These are phyloP conservation scores for Thalassoma bifasciatum DNA, from an alignment of 2,113 vertebrate genomes.

Conservation along the genomic window DNA sequence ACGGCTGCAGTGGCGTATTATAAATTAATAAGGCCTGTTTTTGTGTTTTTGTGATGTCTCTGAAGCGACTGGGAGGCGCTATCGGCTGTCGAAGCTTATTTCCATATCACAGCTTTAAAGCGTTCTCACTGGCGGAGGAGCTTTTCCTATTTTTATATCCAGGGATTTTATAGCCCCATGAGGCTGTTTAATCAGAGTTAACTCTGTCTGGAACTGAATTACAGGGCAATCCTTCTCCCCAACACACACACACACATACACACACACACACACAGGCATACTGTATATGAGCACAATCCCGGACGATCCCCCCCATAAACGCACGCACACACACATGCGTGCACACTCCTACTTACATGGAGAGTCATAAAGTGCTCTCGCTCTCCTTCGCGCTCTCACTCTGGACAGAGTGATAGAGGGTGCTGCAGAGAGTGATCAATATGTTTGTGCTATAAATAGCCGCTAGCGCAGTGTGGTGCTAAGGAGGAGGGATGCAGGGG, in stretches of 20 bases:
- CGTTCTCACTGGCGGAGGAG: slow-evolving; percentile 21
- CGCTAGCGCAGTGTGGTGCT: slow-evolving; percentile 72
- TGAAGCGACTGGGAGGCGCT: slow-evolving; percentile 18
- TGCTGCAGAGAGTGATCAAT: slow-evolving; percentile 82
- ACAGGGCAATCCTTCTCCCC: slow-evolving; percentile 42
- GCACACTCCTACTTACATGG: background rate
- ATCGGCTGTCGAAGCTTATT: slow-evolving; percentile 29
- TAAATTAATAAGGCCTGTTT: slow-evolving; percentile 20
- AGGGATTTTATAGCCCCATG: slow-evolving; percentile 63
- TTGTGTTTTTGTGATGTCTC: slow-evolving; percentile 14
- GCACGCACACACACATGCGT: background rate
- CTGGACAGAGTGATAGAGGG: slow-evolving; percentile 73
- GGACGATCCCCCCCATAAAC: background rate
- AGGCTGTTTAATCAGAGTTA: slow-evolving; percentile 77
- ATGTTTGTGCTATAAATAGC: slow-evolving; percentile 85
- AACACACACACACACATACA: slow-evolving; percentile 24
- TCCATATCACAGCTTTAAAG: slow-evolving; percentile 41
- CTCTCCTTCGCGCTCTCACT: slow-evolving; percentile 31
- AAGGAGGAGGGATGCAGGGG: slow-evolving; percentile 75
- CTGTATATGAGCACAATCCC: slow-evolving; percentile 13
- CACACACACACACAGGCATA: slow-evolving; percentile 19
- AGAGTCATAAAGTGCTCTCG: slow-evolving; percentile 44
- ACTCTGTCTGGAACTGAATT: slow-evolving; percentile 69
- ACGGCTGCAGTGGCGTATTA: slow-evolving; percentile 25
- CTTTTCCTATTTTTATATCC: slow-evolving; percentile 65